Evolutionary conservation across 1,140 invertebrate genomes (phyloP), one percentile per base, ranked within the genome.

Genomic region (Rhyzopertha dominica): DNA sequence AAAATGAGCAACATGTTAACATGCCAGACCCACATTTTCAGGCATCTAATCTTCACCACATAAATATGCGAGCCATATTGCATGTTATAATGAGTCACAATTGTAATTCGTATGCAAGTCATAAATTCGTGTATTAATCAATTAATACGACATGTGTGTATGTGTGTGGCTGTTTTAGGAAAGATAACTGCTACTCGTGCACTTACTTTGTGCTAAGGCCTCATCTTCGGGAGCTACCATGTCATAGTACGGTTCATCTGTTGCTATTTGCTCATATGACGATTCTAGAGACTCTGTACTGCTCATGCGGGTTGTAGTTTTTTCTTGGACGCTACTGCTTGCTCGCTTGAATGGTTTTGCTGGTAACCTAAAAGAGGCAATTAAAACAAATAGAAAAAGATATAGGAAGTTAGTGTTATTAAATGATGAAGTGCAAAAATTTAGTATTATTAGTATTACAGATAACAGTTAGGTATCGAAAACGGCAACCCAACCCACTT

Each of bases 151-250:
- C 25, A 8, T 8, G n/a, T 26, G 25, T 9, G 1, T 13, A 12
- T 31, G 7, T 5, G 17, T 31, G n/a, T 31, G 30, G 16, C 4
- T 4, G 10, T 54, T 38, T 53, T 37, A 17, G 43, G 42, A 16
- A 47, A 10, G 20, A 38, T 49, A 14, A 39, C 49, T 13, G n/a
- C n/a, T n/a, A n/a, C n/a, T n/a, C n/a, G n/a, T n/a, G n/a, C 4
- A 1, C 17, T 3, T 79, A 37, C 81, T 78, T 70, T 83, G 80
- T 35, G 84, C 80, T 62, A 83, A 81, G 51, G 83, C 81, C 65
- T 87, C 85, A 68, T 89, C 86, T 61, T 89, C 86, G 32, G 82
- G 70, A 2, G 86, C 84, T 25, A 90, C 86, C 44, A 83, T 84
- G 68, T 90, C 86, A 55, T 90, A 90, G 56, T 86, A 86, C 4